Evolutionary conservation across 2,113 vertebrate genomes (phyloP).

Genomic region (Symphodus melops): DNA sequence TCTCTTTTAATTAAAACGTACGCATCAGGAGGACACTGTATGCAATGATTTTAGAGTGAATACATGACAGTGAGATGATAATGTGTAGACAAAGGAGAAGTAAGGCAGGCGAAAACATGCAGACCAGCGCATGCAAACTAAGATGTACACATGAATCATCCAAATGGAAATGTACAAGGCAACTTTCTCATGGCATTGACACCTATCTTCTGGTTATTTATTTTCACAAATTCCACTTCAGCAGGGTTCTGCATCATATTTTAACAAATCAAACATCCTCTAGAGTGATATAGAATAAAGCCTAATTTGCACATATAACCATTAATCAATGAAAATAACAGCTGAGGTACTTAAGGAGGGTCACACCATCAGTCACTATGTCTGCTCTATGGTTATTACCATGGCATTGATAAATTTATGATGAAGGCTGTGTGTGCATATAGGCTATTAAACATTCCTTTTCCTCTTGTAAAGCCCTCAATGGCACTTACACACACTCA

Average conservation of each 20-base stretch:
- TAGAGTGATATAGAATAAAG: not conserved
- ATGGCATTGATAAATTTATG: constrained; percentile 1
- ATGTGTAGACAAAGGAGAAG: not conserved
- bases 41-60: not conserved
- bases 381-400: constrained; percentile 5
- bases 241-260: not conserved
- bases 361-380: constrained; percentile 15
- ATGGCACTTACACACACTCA: not conserved
- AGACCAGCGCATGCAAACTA: not conserved
- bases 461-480: not conserved
- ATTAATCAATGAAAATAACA: constrained; percentile 29
- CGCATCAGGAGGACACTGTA: not conserved
- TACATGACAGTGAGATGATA: not conserved
- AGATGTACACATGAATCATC: not conserved
- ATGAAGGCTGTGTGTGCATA: not conserved
- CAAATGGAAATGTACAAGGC: not conserved
- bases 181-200: not conserved
- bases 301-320: not conserved
- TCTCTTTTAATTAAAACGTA: constrained; percentile 1
- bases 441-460: not conserved
- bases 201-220: not conserved
- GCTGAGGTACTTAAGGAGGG: constrained; percentile 14
- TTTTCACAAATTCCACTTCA: not conserved
- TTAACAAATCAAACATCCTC: constrained; percentile 1
- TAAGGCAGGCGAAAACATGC: not conserved